phyloP scores from a whole-genome alignment of 2,888 invertebrate species.

The Cheilosia vulpina region DNA sequence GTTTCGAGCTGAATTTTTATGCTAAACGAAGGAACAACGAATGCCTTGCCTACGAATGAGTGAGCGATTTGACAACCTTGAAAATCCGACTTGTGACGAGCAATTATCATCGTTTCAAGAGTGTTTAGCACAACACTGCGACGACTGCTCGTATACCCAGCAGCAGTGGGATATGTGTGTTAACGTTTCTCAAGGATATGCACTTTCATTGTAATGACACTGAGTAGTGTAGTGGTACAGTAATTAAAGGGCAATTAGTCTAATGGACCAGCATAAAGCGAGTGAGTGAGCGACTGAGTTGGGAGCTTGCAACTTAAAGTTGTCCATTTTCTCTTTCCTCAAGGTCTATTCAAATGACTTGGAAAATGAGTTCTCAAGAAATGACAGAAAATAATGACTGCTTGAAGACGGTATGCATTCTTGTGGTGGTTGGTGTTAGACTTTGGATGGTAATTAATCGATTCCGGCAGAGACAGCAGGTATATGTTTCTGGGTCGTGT shows the following conservation, averaged over 20 bases:
- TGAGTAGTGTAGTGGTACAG: conserved; percentile 24
- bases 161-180: neutral
- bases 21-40: conserved; percentile 20
- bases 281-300: conserved; percentile 22
- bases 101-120: conserved; percentile 54
- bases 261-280: conserved; percentile 55
- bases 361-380: conserved; percentile 3
- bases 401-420: neutral
- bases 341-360: conserved; percentile 33
- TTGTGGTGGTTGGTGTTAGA: neutral
- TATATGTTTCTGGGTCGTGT: too few relatives aligned
- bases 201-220: conserved; percentile 49
- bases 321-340: conserved; percentile 18
- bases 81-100: conserved; percentile 37
- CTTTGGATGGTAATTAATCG: too few relatives aligned
- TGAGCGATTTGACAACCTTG: conserved; percentile 65
- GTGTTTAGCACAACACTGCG: conserved; percentile 21
- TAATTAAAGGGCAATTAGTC: conserved; percentile 67
- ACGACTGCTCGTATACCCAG: neutral
- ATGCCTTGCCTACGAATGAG: conserved; percentile 33
- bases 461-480: too few relatives aligned
- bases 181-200: conserved; percentile 53
- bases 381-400: too few relatives aligned
- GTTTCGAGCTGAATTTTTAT: neutral
- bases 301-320: conserved; percentile 23